Evolutionary conservation across 2,113 vertebrate species (phyloP).

Genomic region (Phasianus colchicus): DNA sequence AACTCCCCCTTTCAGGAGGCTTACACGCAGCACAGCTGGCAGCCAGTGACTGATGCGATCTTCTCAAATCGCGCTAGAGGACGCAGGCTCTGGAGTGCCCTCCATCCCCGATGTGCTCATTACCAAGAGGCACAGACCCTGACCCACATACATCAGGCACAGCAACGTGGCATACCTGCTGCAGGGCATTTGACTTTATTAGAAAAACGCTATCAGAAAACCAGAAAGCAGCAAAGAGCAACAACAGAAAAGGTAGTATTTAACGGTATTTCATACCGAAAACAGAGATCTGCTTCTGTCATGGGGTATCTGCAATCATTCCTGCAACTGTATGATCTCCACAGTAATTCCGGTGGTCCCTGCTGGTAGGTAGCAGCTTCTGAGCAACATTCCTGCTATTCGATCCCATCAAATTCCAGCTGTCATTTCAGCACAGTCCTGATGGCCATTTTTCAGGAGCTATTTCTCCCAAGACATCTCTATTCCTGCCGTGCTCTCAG

Average conservation of each 20-base stretch:
- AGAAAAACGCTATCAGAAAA: conserved; percentile 26
- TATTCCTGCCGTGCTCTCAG: neutral
- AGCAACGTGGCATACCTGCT: neutral
- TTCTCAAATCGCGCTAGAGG: neutral
- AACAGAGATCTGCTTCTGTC: neutral
- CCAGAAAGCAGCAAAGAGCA: neutral
- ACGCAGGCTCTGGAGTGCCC: neutral
- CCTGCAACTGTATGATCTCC: neutral
- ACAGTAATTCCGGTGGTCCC: neutral
- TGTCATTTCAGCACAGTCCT: neutral
- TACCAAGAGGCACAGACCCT: neutral
- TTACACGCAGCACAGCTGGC: neutral
- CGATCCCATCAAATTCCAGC: neutral
- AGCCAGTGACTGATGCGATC: neutral
- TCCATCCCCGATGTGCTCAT: neutral
- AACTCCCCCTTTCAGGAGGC: neutral
- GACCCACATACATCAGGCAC: neutral
- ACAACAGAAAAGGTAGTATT: neutral
- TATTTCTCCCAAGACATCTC: neutral
- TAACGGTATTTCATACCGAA: neutral
- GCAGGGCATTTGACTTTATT: conserved; percentile 46
- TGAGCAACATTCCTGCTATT: neutral
- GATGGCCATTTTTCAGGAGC: neutral
- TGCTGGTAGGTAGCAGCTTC: neutral
- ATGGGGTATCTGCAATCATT: neutral